A percentile compares a stretch with the other conserved stretches of the same genome.
phyloP scores from a whole-genome alignment of 2,888 invertebrate species.

The Mactromeris polynyma region DNA sequence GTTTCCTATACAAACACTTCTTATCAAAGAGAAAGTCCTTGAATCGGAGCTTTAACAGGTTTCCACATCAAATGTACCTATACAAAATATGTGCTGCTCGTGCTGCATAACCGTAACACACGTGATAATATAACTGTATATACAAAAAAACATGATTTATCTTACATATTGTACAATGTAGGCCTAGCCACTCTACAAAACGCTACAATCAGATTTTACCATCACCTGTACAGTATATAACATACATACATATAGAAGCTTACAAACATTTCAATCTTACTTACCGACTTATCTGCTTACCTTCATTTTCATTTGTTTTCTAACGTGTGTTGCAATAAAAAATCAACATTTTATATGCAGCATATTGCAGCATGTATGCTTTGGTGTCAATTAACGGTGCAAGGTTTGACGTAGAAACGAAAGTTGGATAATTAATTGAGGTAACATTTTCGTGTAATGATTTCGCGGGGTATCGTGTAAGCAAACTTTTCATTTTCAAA shows the following conservation, averaged over 20 bases:
- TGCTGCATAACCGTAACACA: neutral
- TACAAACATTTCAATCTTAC: neutral
- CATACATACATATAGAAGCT: neutral
- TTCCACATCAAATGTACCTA: neutral
- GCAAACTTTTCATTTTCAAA: neutral
- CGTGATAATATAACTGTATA: neutral
- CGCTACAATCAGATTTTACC: neutral
- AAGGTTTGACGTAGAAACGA: neutral
- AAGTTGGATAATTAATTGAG: neutral
- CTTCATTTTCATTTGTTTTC: neutral
- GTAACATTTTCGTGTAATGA: neutral
- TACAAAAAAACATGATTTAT: neutral
- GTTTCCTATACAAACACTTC: too few relatives aligned
- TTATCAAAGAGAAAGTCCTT: too few relatives aligned
- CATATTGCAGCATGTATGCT: neutral
- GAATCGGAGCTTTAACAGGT: neutral
- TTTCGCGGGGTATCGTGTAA: neutral
- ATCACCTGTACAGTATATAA: neutral
- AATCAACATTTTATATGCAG: conserved; percentile 1
- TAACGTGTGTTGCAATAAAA: neutral
- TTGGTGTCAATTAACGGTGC: neutral
- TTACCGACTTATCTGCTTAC: neutral
- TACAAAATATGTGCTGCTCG: neutral
- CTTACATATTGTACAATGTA: neutral
- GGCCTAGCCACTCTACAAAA: neutral